Percentiles rank a stretch among this genome's conserved stretches.
Conservation (phyloP, 2,797 vertebrate species). For the Selene dorsalis region DNA sequence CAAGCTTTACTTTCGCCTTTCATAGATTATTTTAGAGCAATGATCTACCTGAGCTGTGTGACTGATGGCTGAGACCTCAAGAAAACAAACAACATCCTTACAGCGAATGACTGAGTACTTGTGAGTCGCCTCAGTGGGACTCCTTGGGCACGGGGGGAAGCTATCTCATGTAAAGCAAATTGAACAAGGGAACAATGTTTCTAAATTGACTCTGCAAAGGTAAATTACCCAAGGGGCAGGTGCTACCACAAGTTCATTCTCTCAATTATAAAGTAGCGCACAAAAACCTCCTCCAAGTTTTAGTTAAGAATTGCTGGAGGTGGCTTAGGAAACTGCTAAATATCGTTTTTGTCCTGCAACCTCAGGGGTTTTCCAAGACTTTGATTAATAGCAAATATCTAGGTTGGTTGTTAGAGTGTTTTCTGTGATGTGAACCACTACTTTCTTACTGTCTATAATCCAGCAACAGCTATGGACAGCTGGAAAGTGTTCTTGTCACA, state of each 20-base stretch:
- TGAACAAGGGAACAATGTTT: constrained; percentile 53
- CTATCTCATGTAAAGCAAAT: constrained; percentile 64
- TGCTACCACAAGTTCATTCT: constrained; percentile 44
- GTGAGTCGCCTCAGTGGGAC: constrained; percentile 36
- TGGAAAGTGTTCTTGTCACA: background rate
- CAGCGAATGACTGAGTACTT: constrained; percentile 38
- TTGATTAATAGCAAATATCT: constrained; percentile 42
- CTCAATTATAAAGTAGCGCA: constrained; percentile 60
- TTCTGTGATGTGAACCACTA: background rate
- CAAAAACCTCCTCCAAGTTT: constrained; percentile 39
- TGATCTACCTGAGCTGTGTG: constrained; percentile 48
- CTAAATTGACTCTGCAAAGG: constrained; percentile 64
- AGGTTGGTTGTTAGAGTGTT: constrained; percentile 1
- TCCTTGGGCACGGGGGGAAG: constrained; percentile 53
- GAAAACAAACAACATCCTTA: constrained; percentile 48
- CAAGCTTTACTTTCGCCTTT: constrained; percentile 40
- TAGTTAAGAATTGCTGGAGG: constrained; percentile 37
- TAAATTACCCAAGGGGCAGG: constrained; percentile 58
- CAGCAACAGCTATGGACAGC: background rate
- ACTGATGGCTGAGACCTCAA: constrained; percentile 46
- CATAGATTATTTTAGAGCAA: constrained; percentile 59
- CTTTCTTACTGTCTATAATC: constrained; percentile 9
- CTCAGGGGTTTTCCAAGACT: constrained; percentile 20
- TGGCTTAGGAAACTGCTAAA: constrained; percentile 44
- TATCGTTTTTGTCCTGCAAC: constrained; percentile 29